Evolutionary conservation across 1,140 invertebrate genomes (phyloP).

Genomic region (Drosophila persimilis): DNA sequence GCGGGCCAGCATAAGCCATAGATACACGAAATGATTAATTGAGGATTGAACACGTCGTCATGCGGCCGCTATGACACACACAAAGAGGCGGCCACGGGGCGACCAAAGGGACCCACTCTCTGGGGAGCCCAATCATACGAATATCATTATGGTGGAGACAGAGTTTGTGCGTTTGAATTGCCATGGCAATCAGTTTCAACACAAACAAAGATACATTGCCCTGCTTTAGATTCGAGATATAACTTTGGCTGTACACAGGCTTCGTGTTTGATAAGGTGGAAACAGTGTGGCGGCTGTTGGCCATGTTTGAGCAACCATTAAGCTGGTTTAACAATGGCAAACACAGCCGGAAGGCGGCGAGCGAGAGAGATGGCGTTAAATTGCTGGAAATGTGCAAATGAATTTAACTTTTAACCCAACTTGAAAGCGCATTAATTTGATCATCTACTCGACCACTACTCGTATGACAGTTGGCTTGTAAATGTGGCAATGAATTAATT

Average conservation of each 20-base stretch:
- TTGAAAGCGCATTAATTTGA: too few relatives aligned
- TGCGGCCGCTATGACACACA: constrained; percentile 2
- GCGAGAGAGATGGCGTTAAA: too few relatives aligned
- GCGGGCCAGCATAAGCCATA: constrained; percentile 26
- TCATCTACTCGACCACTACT: too few relatives aligned
- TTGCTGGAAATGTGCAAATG: constrained; percentile 4
- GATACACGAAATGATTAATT: constrained; percentile 50
- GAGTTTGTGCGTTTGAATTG: background rate
- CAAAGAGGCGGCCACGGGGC: background rate
- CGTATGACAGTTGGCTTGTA: too few relatives aligned
- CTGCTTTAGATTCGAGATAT: constrained; percentile 24
- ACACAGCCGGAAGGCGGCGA: constrained; percentile 1
- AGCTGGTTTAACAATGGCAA: constrained; percentile 48
- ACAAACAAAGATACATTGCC: constrained; percentile 16
- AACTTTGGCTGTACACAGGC: constrained; percentile 7
- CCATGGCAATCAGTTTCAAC: background rate
- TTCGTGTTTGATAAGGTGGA: constrained; percentile 46
- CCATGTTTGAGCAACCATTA: constrained; percentile 56
- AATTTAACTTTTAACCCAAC: background rate
- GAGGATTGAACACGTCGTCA: constrained; percentile 47
- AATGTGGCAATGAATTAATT: too few relatives aligned
- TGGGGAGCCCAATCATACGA: constrained; percentile 30
- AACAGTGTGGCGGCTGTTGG: constrained; percentile 10
- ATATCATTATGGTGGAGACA: constrained; percentile 34
- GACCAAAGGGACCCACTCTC: background rate